Base-by-base conservation (phyloP, 2,113 vertebrate species). In the Sander lucioperca region DNA sequence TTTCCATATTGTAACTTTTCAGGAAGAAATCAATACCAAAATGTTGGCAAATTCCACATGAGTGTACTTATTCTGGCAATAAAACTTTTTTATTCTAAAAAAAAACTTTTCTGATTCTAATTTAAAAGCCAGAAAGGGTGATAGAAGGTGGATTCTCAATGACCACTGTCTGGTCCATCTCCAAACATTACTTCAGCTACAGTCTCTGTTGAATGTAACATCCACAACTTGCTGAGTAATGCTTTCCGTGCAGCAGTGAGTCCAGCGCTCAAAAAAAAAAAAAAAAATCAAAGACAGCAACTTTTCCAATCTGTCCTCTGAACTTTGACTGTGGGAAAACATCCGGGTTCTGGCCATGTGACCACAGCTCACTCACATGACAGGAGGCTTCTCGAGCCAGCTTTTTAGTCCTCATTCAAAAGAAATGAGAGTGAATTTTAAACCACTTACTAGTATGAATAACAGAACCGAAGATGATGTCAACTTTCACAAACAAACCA, bases 281-380 rank as follows among this genome's bases (percentile, higher is more conserved):
- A 73, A 75, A 87, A 86, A 89, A 75, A 64, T 69, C 73, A 74
- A 64, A 83, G 73, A 64, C 89, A 92, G 88, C 91, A 92, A 86
- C 75, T 93, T 92, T 69, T 88, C 56, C 78, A 84, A 66, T 63
- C 72, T 87, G 4, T 77, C 81, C 81, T 90, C 63, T 91, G 90
- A 92, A 92, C 91, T 93, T 90, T 90, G 91, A 89, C 87, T 80
- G 65, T n/a, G 61, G 47, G 71, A 86, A 88, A 91, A 93, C 91
- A 93, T 93, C 92, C 94, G 91, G 93, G 91, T 91, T 91, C 67
- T 85, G 72, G 33, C 84, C 90, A 92, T 76, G 92, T 93, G 93
- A 92, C 85, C 86, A 51, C 75, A 73, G 73, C 85, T 71, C 65
- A 43, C 91, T 94, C 94, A 94, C 94, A 94, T 94, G 94, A 94